Evolutionary conservation across 1,140 invertebrate genomes (phyloP).

Genomic region (Aphelenchoides fujianensis): DNA sequence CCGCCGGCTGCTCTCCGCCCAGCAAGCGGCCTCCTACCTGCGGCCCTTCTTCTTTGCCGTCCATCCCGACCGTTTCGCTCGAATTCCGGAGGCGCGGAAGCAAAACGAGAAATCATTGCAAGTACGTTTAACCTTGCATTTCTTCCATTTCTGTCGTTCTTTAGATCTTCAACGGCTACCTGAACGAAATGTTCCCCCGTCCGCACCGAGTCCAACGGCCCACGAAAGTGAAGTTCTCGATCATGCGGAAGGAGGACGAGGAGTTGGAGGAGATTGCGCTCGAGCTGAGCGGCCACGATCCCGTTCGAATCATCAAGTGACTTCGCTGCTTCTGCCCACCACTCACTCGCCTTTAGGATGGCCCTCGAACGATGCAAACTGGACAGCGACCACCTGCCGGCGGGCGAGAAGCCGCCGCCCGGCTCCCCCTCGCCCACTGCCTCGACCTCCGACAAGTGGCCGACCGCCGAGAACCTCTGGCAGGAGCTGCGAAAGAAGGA

Average conservation of each 20-base stretch:
- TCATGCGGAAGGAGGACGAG: slow-evolving; percentile 37
- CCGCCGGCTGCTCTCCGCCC: slow-evolving; percentile 60
- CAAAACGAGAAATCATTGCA: slow-evolving; percentile 55
- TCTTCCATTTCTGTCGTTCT: slow-evolving; percentile 49
- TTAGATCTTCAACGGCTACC: slow-evolving; percentile 74
- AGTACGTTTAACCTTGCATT: slow-evolving; percentile 15
- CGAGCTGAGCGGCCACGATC: slow-evolving; percentile 31
- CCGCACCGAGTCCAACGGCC: slow-evolving; percentile 25
- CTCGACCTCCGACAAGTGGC: not conserved
- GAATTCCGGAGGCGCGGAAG: slow-evolving; percentile 81
- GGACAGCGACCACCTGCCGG: slow-evolving; percentile 37
- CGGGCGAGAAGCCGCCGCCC: not conserved
- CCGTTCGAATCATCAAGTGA: slow-evolving; percentile 34
- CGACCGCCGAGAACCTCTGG: slow-evolving; percentile 6
- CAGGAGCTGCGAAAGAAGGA: slow-evolving; percentile 4
- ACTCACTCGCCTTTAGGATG: slow-evolving; percentile 37
- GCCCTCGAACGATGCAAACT: slow-evolving; percentile 42
- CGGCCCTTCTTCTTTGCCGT: slow-evolving; percentile 89
- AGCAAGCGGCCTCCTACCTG: slow-evolving; percentile 80
- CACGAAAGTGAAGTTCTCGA: slow-evolving; percentile 37
- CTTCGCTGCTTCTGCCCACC: slow-evolving; percentile 4
- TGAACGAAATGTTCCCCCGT: slow-evolving; percentile 46
- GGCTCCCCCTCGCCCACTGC: not conserved
- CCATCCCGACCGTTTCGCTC: slow-evolving; percentile 88
- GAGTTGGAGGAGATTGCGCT: slow-evolving; percentile 20